Conservation (phyloP, 2,797 vertebrate species). For the Poecilia velifera region DNA sequence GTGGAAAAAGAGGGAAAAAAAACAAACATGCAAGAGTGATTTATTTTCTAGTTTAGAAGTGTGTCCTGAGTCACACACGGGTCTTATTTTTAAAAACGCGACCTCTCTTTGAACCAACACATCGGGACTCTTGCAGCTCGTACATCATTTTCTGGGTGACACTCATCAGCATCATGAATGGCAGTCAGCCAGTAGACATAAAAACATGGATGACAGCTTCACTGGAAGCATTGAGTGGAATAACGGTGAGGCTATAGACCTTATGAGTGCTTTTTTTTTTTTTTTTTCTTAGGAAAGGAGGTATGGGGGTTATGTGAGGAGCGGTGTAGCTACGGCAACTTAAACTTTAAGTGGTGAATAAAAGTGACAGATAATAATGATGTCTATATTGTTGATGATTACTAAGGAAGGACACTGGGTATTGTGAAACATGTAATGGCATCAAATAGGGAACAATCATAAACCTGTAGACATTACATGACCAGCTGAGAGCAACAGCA, state of each 20-base stretch:
- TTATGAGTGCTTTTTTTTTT: background rate
- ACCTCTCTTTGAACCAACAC: conserved; percentile 1
- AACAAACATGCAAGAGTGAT: background rate
- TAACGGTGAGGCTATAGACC: background rate
- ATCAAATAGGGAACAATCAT: background rate
- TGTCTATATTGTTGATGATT: background rate
- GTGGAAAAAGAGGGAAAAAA: background rate
- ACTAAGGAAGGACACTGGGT: background rate
- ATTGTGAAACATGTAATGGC: background rate
- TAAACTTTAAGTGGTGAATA: background rate
- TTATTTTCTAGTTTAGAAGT: background rate
- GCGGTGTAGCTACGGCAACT: background rate
- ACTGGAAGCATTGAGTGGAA: background rate
- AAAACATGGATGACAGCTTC: background rate
- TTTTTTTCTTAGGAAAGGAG: background rate
- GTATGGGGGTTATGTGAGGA: background rate
- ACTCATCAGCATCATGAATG: conserved; percentile 4
- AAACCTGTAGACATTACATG: background rate
- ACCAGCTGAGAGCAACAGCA: background rate
- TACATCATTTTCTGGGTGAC: background rate
- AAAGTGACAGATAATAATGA: background rate
- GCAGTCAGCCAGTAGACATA: conserved; percentile 7
- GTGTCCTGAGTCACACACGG: background rate
- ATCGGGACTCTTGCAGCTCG: background rate
- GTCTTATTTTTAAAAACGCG: conserved; percentile 1